A percentile compares a stretch with the other conserved stretches of the same genome.
Evolutionary conservation across 2,888 invertebrate species (phyloP).

Genomic region (Caenorhabditis parvicauda): DNA sequence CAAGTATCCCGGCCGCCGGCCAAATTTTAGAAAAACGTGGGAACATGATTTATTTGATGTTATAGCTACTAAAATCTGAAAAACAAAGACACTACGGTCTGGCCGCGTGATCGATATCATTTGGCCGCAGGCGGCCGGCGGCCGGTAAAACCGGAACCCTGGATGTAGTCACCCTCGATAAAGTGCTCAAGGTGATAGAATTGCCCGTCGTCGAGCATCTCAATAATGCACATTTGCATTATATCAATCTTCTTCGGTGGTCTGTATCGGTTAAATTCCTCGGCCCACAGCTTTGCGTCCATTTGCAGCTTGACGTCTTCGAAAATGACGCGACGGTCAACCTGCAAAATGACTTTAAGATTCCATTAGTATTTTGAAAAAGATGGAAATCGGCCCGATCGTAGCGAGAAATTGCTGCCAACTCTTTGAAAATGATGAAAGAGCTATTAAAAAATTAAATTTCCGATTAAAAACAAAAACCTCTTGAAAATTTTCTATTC

Average conservation of each 20-base stretch:
- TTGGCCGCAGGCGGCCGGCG: no score
- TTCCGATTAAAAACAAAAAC: no score
- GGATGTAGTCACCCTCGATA: conserved; percentile 69
- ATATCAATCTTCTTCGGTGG: conserved; percentile 71
- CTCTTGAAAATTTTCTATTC: no score
- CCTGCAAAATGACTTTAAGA: conserved; percentile 62
- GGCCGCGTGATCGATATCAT: no score
- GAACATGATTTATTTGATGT: no score
- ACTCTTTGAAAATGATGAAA: no score
- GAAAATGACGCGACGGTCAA: conserved; percentile 67
- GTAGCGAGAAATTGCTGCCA: not conserved
- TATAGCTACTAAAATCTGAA: no score
- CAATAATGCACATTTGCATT: conserved; percentile 68
- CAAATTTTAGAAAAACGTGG: no score
- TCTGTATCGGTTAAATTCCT: conserved; percentile 69
- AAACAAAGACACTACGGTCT: no score
- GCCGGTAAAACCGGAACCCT: no score
- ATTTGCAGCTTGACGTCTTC: conserved; percentile 69
- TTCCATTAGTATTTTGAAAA: not conserved
- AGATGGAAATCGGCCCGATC: not conserved
- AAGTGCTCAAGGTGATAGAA: conserved; percentile 69
- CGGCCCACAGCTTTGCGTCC: conserved; percentile 70
- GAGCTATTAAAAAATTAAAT: no score
- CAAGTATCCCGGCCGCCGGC: no score
- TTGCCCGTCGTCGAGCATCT: conserved; percentile 65